Base-by-base conservation (phyloP, 2,888 invertebrate genomes). In the Plagiodera versicolora region DNA sequence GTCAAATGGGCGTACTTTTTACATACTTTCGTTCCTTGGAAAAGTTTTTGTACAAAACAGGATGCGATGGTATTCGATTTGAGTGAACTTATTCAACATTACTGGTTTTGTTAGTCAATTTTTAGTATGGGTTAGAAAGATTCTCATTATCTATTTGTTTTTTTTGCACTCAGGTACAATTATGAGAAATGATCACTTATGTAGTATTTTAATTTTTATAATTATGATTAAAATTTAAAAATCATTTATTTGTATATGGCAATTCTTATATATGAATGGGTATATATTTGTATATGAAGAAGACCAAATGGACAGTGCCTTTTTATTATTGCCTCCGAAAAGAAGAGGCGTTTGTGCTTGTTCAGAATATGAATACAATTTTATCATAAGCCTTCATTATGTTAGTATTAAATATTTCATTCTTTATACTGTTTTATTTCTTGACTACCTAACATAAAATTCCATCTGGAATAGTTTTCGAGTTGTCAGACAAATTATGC, bases 281-380 rank as follows among this genome's bases (percentile, higher is more conserved):
- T 64, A 63, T 67, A 63, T 61, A 65, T 63, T 64, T 68, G 65
- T 67, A 61, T 63, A 50, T 52, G 47, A 51, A 53, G 28, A 66
- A 73, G 74, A 73, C 74, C 74, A 74, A 74, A 72, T 70, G 69
- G 71, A 74, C 70, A 72, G 73, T 74, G 74, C 74, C 73, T 74
- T 74, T 70, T 63, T 55, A 65, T 57, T 61, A 55, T 56, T 46
- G 48, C 50, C 55, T 57, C 54, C 28, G 32, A 52, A 39, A 39
- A 20, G 24, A n/a, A 39, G 64, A 68, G 69, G 70, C 64, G 68
- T 68, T 71, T 70, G 63, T 69, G 71, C 72, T 72, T 72, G 72
- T 70, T 65, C 63, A 68, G 65, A 67, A 68, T 51, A 64, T 64
- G 63, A 60, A 67, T 70, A 66, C 67, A 60, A 65, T 65, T 72